phyloP scores from a whole-genome alignment of 2,888 invertebrate genomes.

The Steromphala cineraria region DNA sequence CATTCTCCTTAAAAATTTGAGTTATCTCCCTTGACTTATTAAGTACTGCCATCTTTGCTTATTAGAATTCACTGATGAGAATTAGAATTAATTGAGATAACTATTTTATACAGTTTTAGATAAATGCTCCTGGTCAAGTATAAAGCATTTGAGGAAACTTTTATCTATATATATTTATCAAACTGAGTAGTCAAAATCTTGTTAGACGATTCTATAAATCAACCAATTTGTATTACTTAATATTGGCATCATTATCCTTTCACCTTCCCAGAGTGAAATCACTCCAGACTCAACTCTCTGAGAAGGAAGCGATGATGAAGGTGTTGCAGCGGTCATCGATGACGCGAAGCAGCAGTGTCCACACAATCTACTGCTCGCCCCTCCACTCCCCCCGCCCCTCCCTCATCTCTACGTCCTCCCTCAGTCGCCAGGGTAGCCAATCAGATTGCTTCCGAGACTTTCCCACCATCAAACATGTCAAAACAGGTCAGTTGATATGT shows the following conservation, averaged over 20 bases:
- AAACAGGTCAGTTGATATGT: constrained; percentile 52
- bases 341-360: constrained; percentile 68
- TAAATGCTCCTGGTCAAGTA: too few species aligned
- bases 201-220: too few species aligned
- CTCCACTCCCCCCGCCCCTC: constrained; percentile 73
- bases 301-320: constrained; percentile 92
- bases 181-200: too few species aligned
- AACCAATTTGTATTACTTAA: too few species aligned
- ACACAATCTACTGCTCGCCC: constrained; percentile 67
- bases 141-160: too few species aligned
- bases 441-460: constrained; percentile 44
- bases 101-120: too few species aligned
- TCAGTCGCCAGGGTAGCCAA: constrained; percentile 50
- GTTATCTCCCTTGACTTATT: too few species aligned
- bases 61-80: too few species aligned
- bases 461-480: constrained; percentile 57
- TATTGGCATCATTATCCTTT: background rate
- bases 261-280: constrained; percentile 81
- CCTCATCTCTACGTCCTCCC: constrained; percentile 53
- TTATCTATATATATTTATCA: too few species aligned
- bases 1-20: too few species aligned
- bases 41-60: too few species aligned
- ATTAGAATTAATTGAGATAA: too few species aligned
- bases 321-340: constrained; percentile 82
- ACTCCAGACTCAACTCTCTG: constrained; percentile 89